Base-by-base conservation (phyloP, 2,888 invertebrate genomes). In the Digitonthophagus gazella region DNA sequence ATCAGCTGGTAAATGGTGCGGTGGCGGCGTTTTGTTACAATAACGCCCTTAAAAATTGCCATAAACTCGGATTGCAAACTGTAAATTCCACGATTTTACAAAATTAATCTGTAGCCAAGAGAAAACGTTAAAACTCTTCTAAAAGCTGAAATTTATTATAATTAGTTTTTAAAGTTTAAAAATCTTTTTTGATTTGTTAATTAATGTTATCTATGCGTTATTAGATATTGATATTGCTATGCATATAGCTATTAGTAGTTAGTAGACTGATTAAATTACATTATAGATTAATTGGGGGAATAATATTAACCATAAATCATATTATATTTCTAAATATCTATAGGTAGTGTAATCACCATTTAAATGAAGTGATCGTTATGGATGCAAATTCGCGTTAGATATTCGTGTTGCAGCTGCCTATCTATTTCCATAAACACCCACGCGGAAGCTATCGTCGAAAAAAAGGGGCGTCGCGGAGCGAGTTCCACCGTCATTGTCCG, bases 351-450 rank as follows among this genome's bases (percentile, higher is more conserved):
- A n/a, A n/a, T n/a, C n/a, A n/a, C n/a, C n/a, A n/a, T n/a, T n/a
- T n/a, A n/a, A 75, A 75, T 75, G 73, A 74, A 76, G 74, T 73
- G 73, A 70, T 71, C 71, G 73, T 71, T 74, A 74, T 73, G 72
- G 74, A 76, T 76, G 75, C 74, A 76, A 75, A 76, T 76, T 74
- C 72, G 28, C 69, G 70, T 72, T 72, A 72, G 73, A 74, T 75
- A 75, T 76, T 75, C 73, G 71, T 66, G 71, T 71, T 71, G 73
- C 72, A 74, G 73, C 74, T 73, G 74, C 72, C 73, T 74, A 71
- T 74, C 71, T 75, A 75, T 76, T 76, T 75, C 74, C 76, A 76
- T 76, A 75, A 74, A 75, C 72, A 73, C 68, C 65, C 67, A 67
- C 68, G 70, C 69, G 70, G 73, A 70, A 69, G 6, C 58, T 58